Conservation (phyloP, 2,888 invertebrate genomes). For the Caenorhabditis wallacei region DNA sequence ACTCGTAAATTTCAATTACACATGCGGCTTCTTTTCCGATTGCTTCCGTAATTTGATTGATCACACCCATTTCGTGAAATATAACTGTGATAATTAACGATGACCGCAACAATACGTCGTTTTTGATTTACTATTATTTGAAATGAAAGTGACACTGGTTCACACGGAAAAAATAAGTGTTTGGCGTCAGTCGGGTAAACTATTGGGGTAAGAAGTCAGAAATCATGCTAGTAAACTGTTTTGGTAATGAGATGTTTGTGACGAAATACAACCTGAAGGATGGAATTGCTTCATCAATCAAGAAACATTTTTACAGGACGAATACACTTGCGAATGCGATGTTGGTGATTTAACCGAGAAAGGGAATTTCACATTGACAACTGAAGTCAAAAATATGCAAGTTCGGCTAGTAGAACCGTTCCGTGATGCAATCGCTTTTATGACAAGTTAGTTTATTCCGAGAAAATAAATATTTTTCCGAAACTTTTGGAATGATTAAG, state of each 20-base stretch:
- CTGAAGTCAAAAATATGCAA: slow-evolving; percentile 49
- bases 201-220: neutral
- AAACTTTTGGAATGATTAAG: no score
- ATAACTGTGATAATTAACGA: slow-evolving; percentile 50
- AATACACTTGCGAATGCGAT: slow-evolving; percentile 38
- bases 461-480: neutral
- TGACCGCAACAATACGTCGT: slow-evolving; percentile 20
- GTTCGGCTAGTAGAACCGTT: slow-evolving; percentile 53
- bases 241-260: neutral
- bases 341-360: slow-evolving; percentile 29
- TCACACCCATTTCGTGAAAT: slow-evolving; percentile 39
- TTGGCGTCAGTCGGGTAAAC: neutral
- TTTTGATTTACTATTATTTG: slow-evolving; percentile 38
- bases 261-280: neutral
- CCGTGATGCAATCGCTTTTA: slow-evolving; percentile 51
- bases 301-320: slow-evolving; percentile 32
- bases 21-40: slow-evolving; percentile 50
- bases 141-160: slow-evolving; percentile 38
- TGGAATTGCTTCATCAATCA: neutral
- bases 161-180: neutral
- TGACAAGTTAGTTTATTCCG: slow-evolving; percentile 32
- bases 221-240: neutral
- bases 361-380: slow-evolving; percentile 41
- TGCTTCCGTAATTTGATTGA: slow-evolving; percentile 62
- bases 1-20: slow-evolving; percentile 53